These are phyloP conservation scores for Zaprionus bogoriensis DNA, from an alignment of 2,888 invertebrate genomes.

Conservation along the genomic window DNA sequence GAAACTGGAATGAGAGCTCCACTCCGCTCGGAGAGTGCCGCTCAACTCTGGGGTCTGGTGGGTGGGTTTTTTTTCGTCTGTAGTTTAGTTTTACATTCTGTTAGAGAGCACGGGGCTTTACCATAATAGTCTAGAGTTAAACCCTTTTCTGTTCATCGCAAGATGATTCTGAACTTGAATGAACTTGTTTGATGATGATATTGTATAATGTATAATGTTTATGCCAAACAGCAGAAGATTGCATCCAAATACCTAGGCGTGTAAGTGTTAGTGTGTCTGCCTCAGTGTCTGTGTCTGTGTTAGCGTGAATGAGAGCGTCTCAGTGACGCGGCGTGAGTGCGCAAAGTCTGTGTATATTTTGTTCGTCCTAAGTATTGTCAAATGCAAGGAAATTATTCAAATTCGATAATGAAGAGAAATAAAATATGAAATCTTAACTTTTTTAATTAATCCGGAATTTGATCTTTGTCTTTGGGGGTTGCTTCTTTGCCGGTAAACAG, in stretches of 20 bases:
- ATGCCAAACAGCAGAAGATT: slow-evolving; percentile 72
- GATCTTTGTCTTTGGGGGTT: background rate
- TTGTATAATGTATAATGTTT: slow-evolving; percentile 58
- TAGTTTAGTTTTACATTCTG: background rate
- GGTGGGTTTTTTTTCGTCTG: slow-evolving; percentile 12
- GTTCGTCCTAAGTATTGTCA: slow-evolving; percentile 35
- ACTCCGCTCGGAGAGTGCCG: no score
- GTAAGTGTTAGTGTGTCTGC: slow-evolving; percentile 45
- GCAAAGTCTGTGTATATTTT: slow-evolving; percentile 28
- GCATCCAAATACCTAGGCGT: slow-evolving; percentile 68
- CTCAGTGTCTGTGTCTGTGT: slow-evolving; percentile 5
- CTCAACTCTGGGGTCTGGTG: slow-evolving; percentile 17
- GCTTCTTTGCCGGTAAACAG: slow-evolving; percentile 33
- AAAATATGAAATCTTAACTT: slow-evolving; percentile 46
- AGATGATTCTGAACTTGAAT: slow-evolving; percentile 40
- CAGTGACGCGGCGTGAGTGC: slow-evolving; percentile 2
- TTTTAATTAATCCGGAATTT: slow-evolving; percentile 28
- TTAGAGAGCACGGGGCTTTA: slow-evolving; percentile 1
- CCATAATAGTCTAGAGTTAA: background rate
- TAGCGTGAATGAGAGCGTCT: slow-evolving; percentile 24
- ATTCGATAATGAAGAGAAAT: slow-evolving; percentile 53
- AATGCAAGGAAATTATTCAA: slow-evolving; percentile 47
- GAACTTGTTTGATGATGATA: slow-evolving; percentile 31
- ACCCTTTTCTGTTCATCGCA: background rate
- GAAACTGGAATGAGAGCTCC: slow-evolving; percentile 74